Conservation (phyloP, 2,888 invertebrate species). For the Cinara cedri region DNA sequence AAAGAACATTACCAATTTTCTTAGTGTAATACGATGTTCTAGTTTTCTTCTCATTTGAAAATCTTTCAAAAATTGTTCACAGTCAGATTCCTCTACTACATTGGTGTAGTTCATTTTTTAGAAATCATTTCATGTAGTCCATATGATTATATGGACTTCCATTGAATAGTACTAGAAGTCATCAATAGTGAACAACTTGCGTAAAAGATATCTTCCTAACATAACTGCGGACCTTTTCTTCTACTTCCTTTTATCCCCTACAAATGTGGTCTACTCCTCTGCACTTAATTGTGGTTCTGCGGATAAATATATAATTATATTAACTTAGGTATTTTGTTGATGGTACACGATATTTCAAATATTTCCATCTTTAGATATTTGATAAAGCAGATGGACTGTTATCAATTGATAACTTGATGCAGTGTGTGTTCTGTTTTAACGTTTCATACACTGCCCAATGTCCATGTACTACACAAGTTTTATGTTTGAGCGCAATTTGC, state of each 20-base stretch:
- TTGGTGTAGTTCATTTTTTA: constrained; percentile 3
- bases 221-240: background rate
- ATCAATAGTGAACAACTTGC: background rate
- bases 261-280: background rate
- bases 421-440: background rate
- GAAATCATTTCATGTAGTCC: constrained; percentile 28
- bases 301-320: background rate
- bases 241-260: background rate
- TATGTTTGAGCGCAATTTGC: constrained; percentile 44
- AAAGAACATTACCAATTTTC: constrained; percentile 52
- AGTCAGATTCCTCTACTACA: background rate
- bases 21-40: constrained; percentile 51
- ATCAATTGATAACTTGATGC: constrained; percentile 21
- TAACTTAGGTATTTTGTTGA: background rate
- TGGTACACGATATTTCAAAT: background rate
- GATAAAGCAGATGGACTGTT: background rate
- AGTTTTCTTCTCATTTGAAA: constrained; percentile 49
- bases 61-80: constrained; percentile 16
- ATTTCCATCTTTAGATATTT: constrained; percentile 19
- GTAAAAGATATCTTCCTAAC: background rate
- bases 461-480: background rate
- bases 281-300: no score
- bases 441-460: constrained; percentile 13
- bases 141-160: no score
- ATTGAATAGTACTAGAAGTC: background rate